phyloP scores from a whole-genome alignment of 2,113 vertebrate species.

The Lontra canadensis region DNA sequence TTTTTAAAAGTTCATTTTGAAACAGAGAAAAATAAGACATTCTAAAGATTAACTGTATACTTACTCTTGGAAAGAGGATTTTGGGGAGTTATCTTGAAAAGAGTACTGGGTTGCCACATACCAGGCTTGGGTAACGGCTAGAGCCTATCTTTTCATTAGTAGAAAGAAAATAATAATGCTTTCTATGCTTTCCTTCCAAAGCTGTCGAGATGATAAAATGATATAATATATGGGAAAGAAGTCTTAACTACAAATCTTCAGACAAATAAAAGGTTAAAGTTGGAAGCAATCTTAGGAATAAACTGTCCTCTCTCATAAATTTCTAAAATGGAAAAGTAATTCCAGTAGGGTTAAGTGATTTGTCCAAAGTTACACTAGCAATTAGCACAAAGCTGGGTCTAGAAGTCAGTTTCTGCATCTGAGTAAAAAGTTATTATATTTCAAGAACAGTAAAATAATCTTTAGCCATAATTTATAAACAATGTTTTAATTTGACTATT shows the following conservation, averaged over 20 bases:
- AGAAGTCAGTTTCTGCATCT: neutral
- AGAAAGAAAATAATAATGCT: constrained; percentile 38
- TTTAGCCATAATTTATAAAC: constrained; percentile 45
- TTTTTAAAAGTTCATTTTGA: constrained; percentile 37
- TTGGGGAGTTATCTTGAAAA: neutral
- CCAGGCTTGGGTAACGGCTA: neutral
- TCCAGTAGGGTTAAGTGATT: neutral
- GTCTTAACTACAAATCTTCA: constrained; percentile 62
- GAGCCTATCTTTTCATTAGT: constrained; percentile 29
- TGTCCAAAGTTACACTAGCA: neutral
- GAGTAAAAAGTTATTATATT: constrained; percentile 8
- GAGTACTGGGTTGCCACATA: neutral
- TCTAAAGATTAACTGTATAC: neutral
- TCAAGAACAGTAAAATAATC: constrained; percentile 30
- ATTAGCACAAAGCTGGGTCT: neutral
- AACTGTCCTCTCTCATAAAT: constrained; percentile 47
- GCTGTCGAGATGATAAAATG: constrained; percentile 51
- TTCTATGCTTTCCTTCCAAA: constrained; percentile 37
- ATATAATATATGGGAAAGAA: constrained; percentile 39
- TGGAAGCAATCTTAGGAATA: constrained; percentile 24
- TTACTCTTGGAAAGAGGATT: neutral
- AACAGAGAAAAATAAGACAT: constrained; percentile 1
- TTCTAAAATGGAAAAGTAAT: constrained; percentile 46
- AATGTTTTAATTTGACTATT: constrained; percentile 13
- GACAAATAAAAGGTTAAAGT: constrained; percentile 42